Evolutionary conservation across 1,140 invertebrate species (phyloP).

Genomic region (Antheraea mylitta): DNA sequence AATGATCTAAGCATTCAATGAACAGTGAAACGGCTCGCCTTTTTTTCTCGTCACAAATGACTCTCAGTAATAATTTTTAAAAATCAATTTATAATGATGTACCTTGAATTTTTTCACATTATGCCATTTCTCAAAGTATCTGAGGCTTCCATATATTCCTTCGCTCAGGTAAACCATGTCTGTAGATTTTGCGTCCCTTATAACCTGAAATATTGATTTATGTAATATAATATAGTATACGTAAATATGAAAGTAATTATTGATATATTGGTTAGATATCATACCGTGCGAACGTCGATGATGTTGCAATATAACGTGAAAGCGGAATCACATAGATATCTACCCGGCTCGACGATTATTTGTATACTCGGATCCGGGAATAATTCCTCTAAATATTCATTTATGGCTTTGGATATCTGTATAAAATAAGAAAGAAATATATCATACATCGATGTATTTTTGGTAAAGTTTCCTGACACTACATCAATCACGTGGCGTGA

Average conservation of each 20-base stretch:
- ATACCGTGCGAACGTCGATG: slow-evolving; percentile 38
- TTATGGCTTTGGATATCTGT: not conserved
- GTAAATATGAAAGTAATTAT: no score
- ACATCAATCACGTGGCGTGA: no score
- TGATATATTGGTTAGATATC: not conserved
- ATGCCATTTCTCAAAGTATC: slow-evolving; percentile 43
- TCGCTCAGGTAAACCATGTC: slow-evolving; percentile 50
- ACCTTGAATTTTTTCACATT: slow-evolving; percentile 5
- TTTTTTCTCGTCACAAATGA: no score
- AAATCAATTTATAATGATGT: no score
- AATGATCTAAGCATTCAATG: no score
- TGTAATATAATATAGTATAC: no score
- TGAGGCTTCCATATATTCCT: slow-evolving; percentile 41
- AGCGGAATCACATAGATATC: slow-evolving; percentile 42
- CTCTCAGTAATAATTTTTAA: no score
- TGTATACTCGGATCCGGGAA: slow-evolving; percentile 36
- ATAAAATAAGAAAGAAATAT: not conserved
- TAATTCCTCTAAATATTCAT: slow-evolving; percentile 32
- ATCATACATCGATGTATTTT: not conserved
- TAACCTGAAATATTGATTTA: slow-evolving; percentile 24
- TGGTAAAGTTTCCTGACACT: not conserved
- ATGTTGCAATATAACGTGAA: slow-evolving; percentile 40
- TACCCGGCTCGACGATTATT: slow-evolving; percentile 35
- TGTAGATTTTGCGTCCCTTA: slow-evolving; percentile 27
- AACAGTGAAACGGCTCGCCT: no score